Conservation (phyloP, 2,888 invertebrate genomes). For the Diabrotica balteata region DNA sequence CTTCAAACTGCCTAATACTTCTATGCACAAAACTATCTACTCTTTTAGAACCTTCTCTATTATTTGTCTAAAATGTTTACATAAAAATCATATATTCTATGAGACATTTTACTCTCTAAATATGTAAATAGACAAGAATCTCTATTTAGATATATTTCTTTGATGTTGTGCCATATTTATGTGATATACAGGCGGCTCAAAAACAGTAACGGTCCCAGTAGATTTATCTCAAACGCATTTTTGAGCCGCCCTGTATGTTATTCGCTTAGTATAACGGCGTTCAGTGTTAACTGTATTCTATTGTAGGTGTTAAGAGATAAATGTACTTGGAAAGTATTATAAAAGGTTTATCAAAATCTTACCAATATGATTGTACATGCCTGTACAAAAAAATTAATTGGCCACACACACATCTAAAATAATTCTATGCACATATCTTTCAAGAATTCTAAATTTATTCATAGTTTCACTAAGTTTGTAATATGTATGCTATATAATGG, state of each 20-base stretch:
- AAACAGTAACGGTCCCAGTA: neutral
- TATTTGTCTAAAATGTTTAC: slow-evolving; percentile 35
- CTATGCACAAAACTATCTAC: too few relatives aligned
- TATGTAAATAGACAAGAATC: slow-evolving; percentile 27
- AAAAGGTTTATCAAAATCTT: neutral
- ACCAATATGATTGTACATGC: neutral
- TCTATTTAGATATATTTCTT: slow-evolving; percentile 34
- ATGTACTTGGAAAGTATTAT: slow-evolving; percentile 19
- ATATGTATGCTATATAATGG: neutral
- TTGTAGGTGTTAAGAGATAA: slow-evolving; percentile 14
- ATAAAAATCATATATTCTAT: slow-evolving; percentile 37
- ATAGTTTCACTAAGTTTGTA: neutral
- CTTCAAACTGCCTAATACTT: too few relatives aligned
- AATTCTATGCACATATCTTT: neutral
- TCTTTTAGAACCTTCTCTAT: too few relatives aligned
- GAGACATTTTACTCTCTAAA: slow-evolving; percentile 31
- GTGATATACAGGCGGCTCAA: slow-evolving; percentile 25
- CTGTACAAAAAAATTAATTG: neutral
- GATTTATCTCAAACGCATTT: neutral
- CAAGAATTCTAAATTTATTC: neutral
- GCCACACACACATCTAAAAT: too few relatives aligned
- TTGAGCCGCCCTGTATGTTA: slow-evolving; percentile 21
- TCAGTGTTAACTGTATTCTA: slow-evolving; percentile 25
- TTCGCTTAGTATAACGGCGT: slow-evolving; percentile 26
- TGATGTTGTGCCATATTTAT: slow-evolving; percentile 42